Evolutionary conservation across 2,888 invertebrate species (phyloP).

Genomic region (Drosophila kambysellisi): DNA sequence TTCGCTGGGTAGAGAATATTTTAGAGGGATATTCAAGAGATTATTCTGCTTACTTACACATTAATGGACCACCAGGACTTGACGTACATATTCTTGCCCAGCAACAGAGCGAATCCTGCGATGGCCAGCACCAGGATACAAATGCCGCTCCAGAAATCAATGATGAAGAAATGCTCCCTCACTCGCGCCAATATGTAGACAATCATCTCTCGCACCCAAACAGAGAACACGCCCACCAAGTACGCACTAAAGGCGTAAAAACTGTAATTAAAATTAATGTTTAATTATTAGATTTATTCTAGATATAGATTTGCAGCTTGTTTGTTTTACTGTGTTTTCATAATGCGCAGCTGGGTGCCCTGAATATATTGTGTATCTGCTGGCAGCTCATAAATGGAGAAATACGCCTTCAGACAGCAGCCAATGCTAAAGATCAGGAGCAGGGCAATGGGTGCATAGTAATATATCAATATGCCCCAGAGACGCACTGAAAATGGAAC

Average conservation of each 20-base stretch:
- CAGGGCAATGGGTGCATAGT: slow-evolving; percentile 69
- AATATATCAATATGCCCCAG: slow-evolving; percentile 79
- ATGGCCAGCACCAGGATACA: slow-evolving; percentile 73
- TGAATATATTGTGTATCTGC: slow-evolving; percentile 62
- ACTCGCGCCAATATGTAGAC: slow-evolving; percentile 74
- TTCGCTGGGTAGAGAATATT: slow-evolving; percentile 38
- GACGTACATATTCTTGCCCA: slow-evolving; percentile 75
- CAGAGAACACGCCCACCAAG: slow-evolving; percentile 67
- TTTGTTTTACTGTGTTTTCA: slow-evolving; percentile 72
- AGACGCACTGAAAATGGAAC: slow-evolving; percentile 65
- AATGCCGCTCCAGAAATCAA: slow-evolving; percentile 81
- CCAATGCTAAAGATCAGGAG: slow-evolving; percentile 65
- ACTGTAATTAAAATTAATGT: slow-evolving; percentile 28
- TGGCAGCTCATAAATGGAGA: slow-evolving; percentile 65
- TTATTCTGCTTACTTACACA: slow-evolving; percentile 61
- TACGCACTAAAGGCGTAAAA: slow-evolving; percentile 75
- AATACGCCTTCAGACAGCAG: slow-evolving; percentile 72
- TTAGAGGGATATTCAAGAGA: too few relatives aligned
- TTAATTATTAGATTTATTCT: not conserved
- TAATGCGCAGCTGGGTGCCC: slow-evolving; percentile 68
- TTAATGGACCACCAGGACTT: slow-evolving; percentile 78
- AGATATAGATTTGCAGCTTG: not conserved
- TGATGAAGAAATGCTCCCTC: slow-evolving; percentile 76
- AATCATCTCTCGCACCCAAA: slow-evolving; percentile 79
- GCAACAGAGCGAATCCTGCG: slow-evolving; percentile 73